These are phyloP conservation scores for Nycticryphes semicollaris DNA, from an alignment of 2,113 vertebrate species.

Conservation along the genomic window DNA sequence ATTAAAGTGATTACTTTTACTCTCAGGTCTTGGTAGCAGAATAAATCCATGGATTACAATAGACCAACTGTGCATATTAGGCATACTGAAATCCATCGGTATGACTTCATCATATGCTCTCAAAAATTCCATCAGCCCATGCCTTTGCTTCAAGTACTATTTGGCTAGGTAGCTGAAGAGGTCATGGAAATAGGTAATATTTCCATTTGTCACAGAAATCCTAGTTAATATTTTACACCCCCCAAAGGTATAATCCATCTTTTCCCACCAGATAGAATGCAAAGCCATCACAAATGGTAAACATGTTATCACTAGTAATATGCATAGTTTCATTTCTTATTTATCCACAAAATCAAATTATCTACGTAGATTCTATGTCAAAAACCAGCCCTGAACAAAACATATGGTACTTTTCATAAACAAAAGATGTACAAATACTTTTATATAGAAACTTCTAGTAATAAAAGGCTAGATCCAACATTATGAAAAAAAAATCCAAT, in stretches of 20 bases:
- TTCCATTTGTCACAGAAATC: background rate
- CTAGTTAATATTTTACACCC: background rate
- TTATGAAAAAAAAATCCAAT: background rate
- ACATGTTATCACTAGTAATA: background rate
- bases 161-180: background rate
- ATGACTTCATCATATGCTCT: background rate
- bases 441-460: background rate
- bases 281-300: background rate
- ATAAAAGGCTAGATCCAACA: background rate
- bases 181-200: background rate
- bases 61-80: background rate
- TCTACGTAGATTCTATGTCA: background rate
- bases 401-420: background rate
- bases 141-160: background rate
- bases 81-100: background rate
- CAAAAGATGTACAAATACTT: background rate
- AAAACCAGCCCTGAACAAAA: background rate
- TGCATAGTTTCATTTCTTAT: background rate
- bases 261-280: background rate
- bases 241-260: background rate
- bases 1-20: background rate
- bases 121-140: background rate
- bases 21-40: background rate
- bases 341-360: background rate
- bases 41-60: background rate